These are phyloP conservation scores for Cephalopterus ornatus DNA, from an alignment of 2,113 vertebrate genomes.

Conservation along the genomic window DNA sequence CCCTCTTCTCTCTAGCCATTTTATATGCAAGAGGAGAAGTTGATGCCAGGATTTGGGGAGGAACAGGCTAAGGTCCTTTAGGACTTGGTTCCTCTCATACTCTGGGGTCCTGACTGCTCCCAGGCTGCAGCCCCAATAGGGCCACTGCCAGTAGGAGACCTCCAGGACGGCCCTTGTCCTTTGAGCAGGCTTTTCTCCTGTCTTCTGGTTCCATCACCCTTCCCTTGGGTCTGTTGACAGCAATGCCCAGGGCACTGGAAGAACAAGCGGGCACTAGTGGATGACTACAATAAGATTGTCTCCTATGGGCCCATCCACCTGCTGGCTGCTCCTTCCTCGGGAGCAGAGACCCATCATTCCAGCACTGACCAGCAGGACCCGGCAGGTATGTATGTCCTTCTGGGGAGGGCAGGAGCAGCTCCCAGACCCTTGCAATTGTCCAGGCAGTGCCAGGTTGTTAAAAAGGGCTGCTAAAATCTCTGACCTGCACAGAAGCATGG, in stretches of 20 bases:
- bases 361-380: not conserved
- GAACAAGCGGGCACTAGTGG: not conserved
- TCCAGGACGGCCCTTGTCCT: not conserved
- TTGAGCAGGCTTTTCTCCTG: fast-evolving
- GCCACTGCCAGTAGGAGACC: not conserved
- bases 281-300: conserved; percentile 53
- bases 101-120: not conserved
- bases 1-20: not conserved
- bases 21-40: not conserved
- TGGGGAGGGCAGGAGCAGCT: not conserved
- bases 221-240: conserved; percentile 19
- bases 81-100: not conserved
- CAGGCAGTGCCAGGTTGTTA: not conserved
- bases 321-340: not conserved
- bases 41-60: not conserved
- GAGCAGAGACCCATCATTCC: not conserved
- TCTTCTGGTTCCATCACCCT: not conserved
- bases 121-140: not conserved
- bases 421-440: not conserved
- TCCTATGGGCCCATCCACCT: conserved; percentile 65
- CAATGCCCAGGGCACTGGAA: conserved; percentile 10
- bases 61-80: not conserved
- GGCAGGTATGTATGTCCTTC: not conserved
- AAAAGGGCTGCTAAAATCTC: not conserved
- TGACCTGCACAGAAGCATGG: not conserved